Base-by-base conservation (phyloP, 2,797 vertebrate genomes). In the Kryptopterus vitreolus region DNA sequence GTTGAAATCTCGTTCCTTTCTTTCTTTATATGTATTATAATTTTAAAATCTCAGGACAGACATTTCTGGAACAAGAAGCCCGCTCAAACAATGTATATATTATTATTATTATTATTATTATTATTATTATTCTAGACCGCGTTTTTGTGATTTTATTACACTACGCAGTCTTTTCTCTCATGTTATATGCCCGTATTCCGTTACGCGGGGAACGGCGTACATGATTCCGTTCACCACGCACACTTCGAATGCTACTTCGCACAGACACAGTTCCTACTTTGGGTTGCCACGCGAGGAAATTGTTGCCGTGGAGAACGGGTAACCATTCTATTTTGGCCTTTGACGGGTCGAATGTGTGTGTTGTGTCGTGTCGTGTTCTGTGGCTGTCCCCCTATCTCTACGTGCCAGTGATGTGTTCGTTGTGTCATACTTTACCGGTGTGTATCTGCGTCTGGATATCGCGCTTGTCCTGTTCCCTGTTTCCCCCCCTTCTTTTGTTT, bases 211-310 rank as follows among this genome's bases (percentile, higher is more conserved):
- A n/a, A n/a, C 63, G 78, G 78, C 84, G 61, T 84, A n/a, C 80
- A 81, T 83, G n/a, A n/a, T n/a, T n/a, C n/a, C n/a, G n/a, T n/a
- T n/a, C n/a, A n/a, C n/a, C n/a, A n/a, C n/a, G n/a, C n/a, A n/a
- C n/a, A n/a, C n/a, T n/a, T n/a, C n/a, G n/a, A n/a, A n/a, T n/a
- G n/a, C n/a, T 81, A 88, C 89, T 91, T 91, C 89, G 90, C 88
- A 87, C 89, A 88, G 91, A 88, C 89, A n/a, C 90, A 90, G 90
- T 91, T 92, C 81, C 84, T 90, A n/a, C n/a, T n/a, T n/a, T n/a
- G n/a, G n/a, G 89, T 92, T 92, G 92, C 92, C 92, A 92, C 91
- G n/a, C n/a, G 92, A 90, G 93, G 91, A 94, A 91, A 88, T 93
- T 92, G 92, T 92, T 93, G 92, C 91, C 92, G 93, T 93, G 92